Evolutionary conservation across 2,797 vertebrate genomes (phyloP).

Genomic region (Pantherophis vulpinus): DNA sequence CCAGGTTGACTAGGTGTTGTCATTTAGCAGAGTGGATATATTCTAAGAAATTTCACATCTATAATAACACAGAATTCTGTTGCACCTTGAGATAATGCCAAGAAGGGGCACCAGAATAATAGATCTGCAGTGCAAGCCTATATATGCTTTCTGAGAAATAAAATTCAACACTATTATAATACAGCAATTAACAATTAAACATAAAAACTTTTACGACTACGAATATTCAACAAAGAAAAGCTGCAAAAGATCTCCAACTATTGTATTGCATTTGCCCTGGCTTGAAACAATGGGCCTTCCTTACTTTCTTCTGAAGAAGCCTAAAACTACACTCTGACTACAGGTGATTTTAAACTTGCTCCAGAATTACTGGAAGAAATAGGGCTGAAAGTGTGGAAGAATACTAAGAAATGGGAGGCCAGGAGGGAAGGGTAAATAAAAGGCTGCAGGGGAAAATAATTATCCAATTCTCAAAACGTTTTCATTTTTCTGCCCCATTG

Average conservation of each 20-base stretch:
- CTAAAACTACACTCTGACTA: neutral
- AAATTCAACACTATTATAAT: neutral
- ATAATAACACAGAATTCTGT: neutral
- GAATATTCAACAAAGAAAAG: neutral
- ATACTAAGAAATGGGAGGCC: slow-evolving; percentile 24
- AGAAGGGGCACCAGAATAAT: slow-evolving; percentile 37
- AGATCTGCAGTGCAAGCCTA: neutral
- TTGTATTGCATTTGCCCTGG: neutral
- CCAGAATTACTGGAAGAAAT: neutral
- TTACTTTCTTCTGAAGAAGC: neutral
- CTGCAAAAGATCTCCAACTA: neutral
- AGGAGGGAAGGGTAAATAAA: slow-evolving; percentile 60
- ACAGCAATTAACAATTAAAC: neutral
- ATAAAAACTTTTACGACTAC: neutral
- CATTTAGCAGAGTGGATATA: neutral
- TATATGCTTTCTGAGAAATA: neutral
- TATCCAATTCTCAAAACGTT: slow-evolving; percentile 56
- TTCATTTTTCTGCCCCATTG: slow-evolving; percentile 61
- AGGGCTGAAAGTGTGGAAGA: neutral
- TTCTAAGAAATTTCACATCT: neutral
- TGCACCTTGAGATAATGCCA: neutral
- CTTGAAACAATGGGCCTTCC: neutral
- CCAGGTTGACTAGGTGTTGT: neutral
- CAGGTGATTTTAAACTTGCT: neutral
- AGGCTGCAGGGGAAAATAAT: slow-evolving; percentile 49